Percentiles rank a stretch among this genome's conserved stretches.
Conservation (phyloP, 2,888 invertebrate genomes). For the Thereva unica region DNA sequence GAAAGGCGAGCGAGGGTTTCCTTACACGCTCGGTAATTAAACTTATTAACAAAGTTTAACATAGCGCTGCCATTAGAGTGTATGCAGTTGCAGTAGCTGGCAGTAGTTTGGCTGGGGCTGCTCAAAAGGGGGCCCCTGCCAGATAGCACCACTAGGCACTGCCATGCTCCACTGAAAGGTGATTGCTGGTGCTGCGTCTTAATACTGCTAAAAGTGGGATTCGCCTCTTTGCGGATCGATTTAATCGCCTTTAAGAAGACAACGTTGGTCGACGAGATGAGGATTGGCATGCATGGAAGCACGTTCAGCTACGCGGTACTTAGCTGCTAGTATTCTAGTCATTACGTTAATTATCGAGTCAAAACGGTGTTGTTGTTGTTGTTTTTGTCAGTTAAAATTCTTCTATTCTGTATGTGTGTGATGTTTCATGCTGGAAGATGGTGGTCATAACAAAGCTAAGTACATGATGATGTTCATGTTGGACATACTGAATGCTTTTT, state of each 20-base stretch:
- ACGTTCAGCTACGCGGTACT: constrained; percentile 21
- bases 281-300: constrained; percentile 12
- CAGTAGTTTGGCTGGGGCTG: constrained; percentile 5
- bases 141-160: constrained; percentile 13
- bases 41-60: constrained; percentile 31
- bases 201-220: too few species aligned
- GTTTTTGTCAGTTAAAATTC: background rate
- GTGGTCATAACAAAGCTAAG: constrained; percentile 19
- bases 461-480: constrained; percentile 22
- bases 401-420: too few species aligned
- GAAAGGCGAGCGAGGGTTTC: background rate
- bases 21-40: constrained; percentile 23
- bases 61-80: constrained; percentile 1
- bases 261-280: background rate
- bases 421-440: background rate
- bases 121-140: background rate
- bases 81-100: constrained; percentile 20
- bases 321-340: constrained; percentile 26
- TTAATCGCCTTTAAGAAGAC: constrained; percentile 5
- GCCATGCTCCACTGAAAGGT: background rate
- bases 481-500: background rate
- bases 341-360: constrained; percentile 34
- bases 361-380: constrained; percentile 28
- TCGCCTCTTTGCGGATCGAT: constrained; percentile 16
- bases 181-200: too few species aligned